Evolutionary conservation across 2,888 invertebrate species (phyloP).

Genomic region (Spodoptera picta): DNA sequence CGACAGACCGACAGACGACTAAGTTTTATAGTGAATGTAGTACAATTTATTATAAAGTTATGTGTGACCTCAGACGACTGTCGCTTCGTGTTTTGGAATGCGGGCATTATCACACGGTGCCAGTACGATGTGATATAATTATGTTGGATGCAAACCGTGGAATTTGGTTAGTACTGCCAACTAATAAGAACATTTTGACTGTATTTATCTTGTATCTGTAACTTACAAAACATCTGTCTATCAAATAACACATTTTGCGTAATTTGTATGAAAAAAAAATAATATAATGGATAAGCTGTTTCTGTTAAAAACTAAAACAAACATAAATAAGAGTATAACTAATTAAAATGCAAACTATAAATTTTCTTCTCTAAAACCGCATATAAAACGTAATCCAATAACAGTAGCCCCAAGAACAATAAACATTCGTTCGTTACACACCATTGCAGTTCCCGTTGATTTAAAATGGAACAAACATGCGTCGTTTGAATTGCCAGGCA

Average conservation of each 20-base stretch:
- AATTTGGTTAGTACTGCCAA: too few relatives aligned
- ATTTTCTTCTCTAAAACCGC: constrained; percentile 14
- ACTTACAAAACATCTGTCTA: too few relatives aligned
- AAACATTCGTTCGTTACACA: constrained; percentile 28
- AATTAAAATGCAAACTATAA: background rate
- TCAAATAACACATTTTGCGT: too few relatives aligned
- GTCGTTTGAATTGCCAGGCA: constrained; percentile 20
- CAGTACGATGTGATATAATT: constrained; percentile 6
- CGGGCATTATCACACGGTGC: constrained; percentile 11
- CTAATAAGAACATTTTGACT: too few relatives aligned
- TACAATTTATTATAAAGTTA: background rate
- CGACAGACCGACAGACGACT: background rate
- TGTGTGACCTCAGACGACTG: background rate
- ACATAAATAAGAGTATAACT: too few relatives aligned
- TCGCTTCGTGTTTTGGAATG: constrained; percentile 20
- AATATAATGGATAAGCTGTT: too few relatives aligned
- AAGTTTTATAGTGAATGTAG: background rate
- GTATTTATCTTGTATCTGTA: too few relatives aligned
- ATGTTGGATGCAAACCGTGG: background rate
- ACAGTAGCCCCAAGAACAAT: constrained; percentile 14
- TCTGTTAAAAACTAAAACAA: too few relatives aligned
- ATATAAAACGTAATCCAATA: constrained; percentile 22
- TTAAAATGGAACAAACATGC: constrained; percentile 28
- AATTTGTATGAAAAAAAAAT: too few relatives aligned
- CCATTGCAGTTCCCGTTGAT: constrained; percentile 35